Base-by-base conservation (phyloP, 1,140 invertebrate genomes). In the Episyrphus balteatus region DNA sequence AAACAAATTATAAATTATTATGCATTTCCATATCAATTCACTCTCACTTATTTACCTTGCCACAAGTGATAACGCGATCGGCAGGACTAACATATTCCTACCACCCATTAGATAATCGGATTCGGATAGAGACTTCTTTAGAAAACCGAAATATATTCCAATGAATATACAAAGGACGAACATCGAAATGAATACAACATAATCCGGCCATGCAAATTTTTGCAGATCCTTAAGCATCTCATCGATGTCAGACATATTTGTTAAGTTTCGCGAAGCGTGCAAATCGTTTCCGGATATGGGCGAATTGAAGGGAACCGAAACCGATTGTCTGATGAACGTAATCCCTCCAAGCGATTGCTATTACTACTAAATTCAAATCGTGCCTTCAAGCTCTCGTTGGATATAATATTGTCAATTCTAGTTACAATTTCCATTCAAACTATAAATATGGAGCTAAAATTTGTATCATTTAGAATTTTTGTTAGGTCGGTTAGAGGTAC, bases 61-160 rank as follows among this genome's bases (percentile, higher is more conserved):
- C 44, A 77, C 67, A 18, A 80, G 51, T 1, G 76, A 79, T 54
- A 78, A 68, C 19, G 76, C 72, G 18, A 79, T 73, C 2, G 78
- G 76, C 13, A 65, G 18, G 2, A 77, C 59, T 30, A 65, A 56
- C 77, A 83, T 79, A 30, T 73, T 71, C 33, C 74, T 69, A 0
- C 76, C 76, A 7, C 76, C 80, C 52, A 82, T 69, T 37, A 83
- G 69, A 53, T 81, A 82, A 44, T 81, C 78, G 5, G 71, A 63
- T 15, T 73, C 71, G 2, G 70, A 72, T 8, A 73, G 69, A 39
- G 76, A 71, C 48, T 75, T 74, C 15, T 76, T 74, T 48, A 73
- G 75, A 39, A 68, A 67, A 0, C 78, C 80, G 55, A 79, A 80
- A 53, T 76, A 82, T 13, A 81, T 61, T 9, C 80, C 80, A 47